Base-by-base conservation (phyloP, 2,888 invertebrate species). In the Electrophaes corylata region DNA sequence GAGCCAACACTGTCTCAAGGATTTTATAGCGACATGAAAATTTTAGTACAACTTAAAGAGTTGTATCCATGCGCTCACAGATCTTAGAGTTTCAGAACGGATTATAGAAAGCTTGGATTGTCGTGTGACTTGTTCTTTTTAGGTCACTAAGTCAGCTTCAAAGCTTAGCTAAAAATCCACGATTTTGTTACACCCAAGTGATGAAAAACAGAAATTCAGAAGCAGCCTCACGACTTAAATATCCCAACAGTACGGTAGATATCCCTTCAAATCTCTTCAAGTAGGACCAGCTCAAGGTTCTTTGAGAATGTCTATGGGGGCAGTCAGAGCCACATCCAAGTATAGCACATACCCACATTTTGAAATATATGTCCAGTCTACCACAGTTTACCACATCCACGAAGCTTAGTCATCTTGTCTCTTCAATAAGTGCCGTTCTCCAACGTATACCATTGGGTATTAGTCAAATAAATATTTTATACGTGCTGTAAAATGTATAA, bases 11-110 rank as follows among this genome's bases (percentile, higher is more conserved):
- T 70, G 72, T 72, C 74, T 73, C 64, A 68, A 75, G 67, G 70
- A 75, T 78, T 81, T 80, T 79, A 79, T 75, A 70, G 65, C 69
- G 70, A 56, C 76, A 76, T 81, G 78, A 81, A 81, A 78, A 70
- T 78, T 80, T 80, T 73, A 79, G 73, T 78, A 65, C 70, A 69
- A 70, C 70, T 70, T 60, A 52, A 60, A 67, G 66, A 68, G 54
- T 64, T 62, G 62, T 64, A 66, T 64, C 43, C 53, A 60, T 60
- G 41, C 16, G 20, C 48, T 61, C 46, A 52, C 20, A 40, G 40
- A 53, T 31, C 47, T 45, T 35, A 41, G 16, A 18, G 31, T 18
- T 53, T 51, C 35, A 35, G 31, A 46, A 40, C 19, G 49, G 48
- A 35, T 40, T 53, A 46, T 23, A 43, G 16, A 49, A 50, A 16